Evolutionary conservation across 2,888 invertebrate species (phyloP), one percentile per base, ranked within the genome.

Genomic region (Drosophila lacicola): DNA sequence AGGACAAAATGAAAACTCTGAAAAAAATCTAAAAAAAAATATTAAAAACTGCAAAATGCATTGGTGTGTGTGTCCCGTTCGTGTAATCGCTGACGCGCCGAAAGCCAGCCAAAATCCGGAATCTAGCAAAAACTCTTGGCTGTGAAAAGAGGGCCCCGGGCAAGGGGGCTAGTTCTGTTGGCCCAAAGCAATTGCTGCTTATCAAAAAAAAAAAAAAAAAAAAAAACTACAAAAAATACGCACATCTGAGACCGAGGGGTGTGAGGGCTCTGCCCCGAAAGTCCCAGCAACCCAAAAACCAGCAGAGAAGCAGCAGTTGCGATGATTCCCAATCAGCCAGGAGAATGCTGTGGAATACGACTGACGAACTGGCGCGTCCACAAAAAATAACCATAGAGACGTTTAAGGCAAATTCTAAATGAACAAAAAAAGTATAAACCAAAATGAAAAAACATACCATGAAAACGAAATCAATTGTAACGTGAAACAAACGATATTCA

Each of bases 31-130:
- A 51, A 77, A 77, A 80, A 25, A 83, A 84, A 78, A 85, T 85
- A 80, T 77, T 74, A 88, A 87, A 85, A 63, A 68, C 60, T 68
- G 49, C 81, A 71, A 80, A 77, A 69, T 89, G 88, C 89, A 89
- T 89, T 88, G 85, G 86, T 90, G 90, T 86, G 82, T 89, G 85
- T 85, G 89, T 90, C 89, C 90, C 90, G 89, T 90, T 90, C 89
- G 88, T 85, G 89, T 68, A 90, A 89, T 89, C 88, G 86, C 90
- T 80, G 83, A 73, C 83, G 73, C 78, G 78, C 68, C 83, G 55
- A 69, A 65, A 49, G 63, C 61, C 39, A 50, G 41, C 21, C 46
- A 33, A 25, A 29, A 25, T n/a, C 53, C 41, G 4, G 9, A 53
- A 29, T 19, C n/a, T 39, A n/a, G 51, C 19, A n/a, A 14, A 14